phyloP scores from a whole-genome alignment of 2,797 vertebrate species.

The Peromyscus melanophrys region DNA sequence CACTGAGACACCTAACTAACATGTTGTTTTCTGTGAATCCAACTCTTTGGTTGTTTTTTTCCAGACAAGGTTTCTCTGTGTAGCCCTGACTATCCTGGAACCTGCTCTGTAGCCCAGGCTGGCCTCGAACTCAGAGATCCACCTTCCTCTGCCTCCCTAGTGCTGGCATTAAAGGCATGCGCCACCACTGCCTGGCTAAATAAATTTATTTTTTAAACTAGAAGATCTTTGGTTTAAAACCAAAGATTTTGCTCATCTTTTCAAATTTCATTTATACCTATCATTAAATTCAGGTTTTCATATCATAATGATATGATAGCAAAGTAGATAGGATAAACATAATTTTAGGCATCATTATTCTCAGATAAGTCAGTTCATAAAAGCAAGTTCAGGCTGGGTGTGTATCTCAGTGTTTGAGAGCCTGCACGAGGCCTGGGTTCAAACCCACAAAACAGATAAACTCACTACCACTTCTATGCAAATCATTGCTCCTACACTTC shows the following conservation, averaged over 20 bases:
- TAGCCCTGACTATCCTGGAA: background rate
- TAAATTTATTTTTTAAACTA: slow-evolving; percentile 47
- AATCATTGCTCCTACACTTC: background rate
- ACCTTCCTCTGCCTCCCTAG: background rate
- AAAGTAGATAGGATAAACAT: background rate
- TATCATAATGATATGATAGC: background rate
- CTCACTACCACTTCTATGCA: background rate
- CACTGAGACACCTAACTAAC: background rate
- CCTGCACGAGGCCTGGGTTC: background rate
- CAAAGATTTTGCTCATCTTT: slow-evolving; percentile 1
- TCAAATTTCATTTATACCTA: slow-evolving; percentile 49
- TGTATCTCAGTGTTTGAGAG: background rate
- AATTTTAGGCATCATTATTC: slow-evolving; percentile 22
- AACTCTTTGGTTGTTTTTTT: too few relatives aligned
- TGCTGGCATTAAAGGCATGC: background rate
- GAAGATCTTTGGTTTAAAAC: background rate
- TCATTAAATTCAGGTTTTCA: slow-evolving; percentile 45
- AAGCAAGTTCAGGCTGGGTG: background rate
- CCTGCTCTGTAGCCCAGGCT: background rate
- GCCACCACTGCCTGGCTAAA: background rate
- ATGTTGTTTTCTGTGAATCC: slow-evolving; percentile 6
- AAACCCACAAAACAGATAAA: background rate
- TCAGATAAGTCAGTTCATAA: slow-evolving; percentile 47
- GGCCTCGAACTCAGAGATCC: background rate
- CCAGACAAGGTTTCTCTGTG: too few relatives aligned